These are phyloP conservation scores for Drosophila fuyamai DNA, from an alignment of 1,140 invertebrate genomes.

Conservation along the genomic window DNA sequence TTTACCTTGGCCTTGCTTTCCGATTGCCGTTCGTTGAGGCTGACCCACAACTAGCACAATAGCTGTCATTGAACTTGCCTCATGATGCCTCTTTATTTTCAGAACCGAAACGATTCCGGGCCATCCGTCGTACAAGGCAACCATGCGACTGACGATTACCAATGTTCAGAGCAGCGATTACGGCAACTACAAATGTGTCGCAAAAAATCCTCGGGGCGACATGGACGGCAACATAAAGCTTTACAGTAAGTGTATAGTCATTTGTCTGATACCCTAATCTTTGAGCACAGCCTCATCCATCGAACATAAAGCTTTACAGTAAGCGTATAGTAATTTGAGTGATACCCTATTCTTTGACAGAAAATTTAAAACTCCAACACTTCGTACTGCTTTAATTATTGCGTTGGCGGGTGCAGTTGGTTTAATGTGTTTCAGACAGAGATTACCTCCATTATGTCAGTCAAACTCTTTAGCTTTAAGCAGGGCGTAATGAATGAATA, in stretches of 20 bases:
- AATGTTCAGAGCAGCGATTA: constrained; percentile 92
- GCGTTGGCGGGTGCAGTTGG: too few species aligned
- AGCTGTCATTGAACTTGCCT: constrained; percentile 74
- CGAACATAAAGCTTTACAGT: constrained; percentile 95
- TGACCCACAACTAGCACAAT: constrained; percentile 65
- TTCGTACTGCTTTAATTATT: too few species aligned
- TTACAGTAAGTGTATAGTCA: constrained; percentile 90
- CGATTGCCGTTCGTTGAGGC: constrained; percentile 62
- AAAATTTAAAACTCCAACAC: too few species aligned
- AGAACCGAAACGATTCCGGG: constrained; percentile 89
- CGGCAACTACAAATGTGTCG: constrained; percentile 95
- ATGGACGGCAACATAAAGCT: constrained; percentile 95
- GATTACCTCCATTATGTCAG: too few species aligned
- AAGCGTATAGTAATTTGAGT: constrained; percentile 85
- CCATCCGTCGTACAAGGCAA: constrained; percentile 91
- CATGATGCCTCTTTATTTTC: constrained; percentile 21
- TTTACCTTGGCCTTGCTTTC: constrained; percentile 79
- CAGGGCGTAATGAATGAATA: too few species aligned
- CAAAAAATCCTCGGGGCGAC: constrained; percentile 96
- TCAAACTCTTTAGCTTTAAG: too few species aligned
- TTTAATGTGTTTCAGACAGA: too few species aligned
- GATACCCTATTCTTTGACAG: constrained; percentile 54
- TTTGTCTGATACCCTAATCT: constrained; percentile 46
- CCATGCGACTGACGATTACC: constrained; percentile 92
- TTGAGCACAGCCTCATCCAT: too few species aligned